Base-by-base conservation (phyloP, 2,113 vertebrate species). In the Haemorhous mexicanus region DNA sequence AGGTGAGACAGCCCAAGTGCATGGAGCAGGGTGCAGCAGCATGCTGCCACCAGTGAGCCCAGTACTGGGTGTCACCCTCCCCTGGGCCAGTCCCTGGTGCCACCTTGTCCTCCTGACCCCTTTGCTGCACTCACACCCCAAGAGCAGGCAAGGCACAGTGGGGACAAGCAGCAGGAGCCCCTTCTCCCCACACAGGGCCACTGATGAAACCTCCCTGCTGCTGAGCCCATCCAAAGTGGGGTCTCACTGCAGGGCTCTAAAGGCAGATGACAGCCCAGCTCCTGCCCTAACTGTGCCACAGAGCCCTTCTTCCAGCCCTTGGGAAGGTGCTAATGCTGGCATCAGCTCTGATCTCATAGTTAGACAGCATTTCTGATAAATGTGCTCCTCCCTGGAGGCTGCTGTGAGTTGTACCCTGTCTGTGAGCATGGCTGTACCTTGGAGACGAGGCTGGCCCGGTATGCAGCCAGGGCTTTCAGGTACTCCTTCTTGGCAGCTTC, bases 401-500 rank as follows among this genome's bases (percentile, higher is more conserved):
- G 30, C 62, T 33, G 16, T 6, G 89, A 59, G 84, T 5, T 50
- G 50, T 46, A 32, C 17, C 35, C 53, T 5, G 0, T 5, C 35
- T 5, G 1, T 50, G 83, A 50, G 52, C 0, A 3, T 2, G 35
- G 52, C 28, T 8, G 14, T 99, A 99, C 99, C 99, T 99, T 99
- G 98, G 99, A 99, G 98, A 99, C 99, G 63, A 99, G 99, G 97
- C 99, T 99, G 97, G 99, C 99, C 98, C 99, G 97, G 98, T 99
- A 99, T 16, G 99, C 99, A 14, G 99, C 99, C 97, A 99, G 98
- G 86, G 99, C 99, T 98, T 99, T 99, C 98, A 99, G 98, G 97
- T 99, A 99, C 91, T 99, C 99, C 98, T 99, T 99, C 98, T 99
- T 99, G 6, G 99, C 99, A 3, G 99, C 99, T 98, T 99, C 99